phyloP scores from a whole-genome alignment of 2,113 vertebrate species.

The Bubo scandiacus region DNA sequence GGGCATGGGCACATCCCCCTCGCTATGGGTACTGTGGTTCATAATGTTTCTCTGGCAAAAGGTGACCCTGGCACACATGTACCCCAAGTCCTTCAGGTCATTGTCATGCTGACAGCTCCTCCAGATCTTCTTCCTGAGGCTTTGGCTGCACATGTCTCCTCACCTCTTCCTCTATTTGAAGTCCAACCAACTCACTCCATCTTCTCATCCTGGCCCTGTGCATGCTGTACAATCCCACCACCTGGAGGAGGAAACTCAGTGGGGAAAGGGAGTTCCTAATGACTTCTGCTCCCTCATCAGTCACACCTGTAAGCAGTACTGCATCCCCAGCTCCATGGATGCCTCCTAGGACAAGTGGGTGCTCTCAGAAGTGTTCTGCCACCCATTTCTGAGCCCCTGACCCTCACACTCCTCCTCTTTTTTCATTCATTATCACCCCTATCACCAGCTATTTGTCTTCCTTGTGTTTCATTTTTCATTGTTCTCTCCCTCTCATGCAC shows the following conservation, averaged over 20 bases:
- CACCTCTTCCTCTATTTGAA: background rate
- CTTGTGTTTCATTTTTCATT: background rate
- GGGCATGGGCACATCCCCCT: background rate
- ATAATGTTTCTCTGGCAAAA: background rate
- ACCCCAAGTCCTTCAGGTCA: background rate
- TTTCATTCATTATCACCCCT: background rate
- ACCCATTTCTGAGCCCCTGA: background rate
- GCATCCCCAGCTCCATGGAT: background rate
- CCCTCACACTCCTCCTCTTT: background rate
- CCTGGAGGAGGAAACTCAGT: background rate
- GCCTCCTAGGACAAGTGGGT: background rate
- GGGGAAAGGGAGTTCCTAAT: rapidly evolving
- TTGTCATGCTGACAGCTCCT: background rate
- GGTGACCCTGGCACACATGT: background rate
- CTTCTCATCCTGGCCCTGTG: background rate
- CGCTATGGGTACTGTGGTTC: background rate
- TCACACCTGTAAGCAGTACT: background rate
- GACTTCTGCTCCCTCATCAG: background rate
- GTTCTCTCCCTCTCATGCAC: background rate
- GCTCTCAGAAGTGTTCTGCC: background rate
- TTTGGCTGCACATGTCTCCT: background rate
- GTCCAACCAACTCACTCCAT: background rate
- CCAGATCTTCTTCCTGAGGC: background rate
- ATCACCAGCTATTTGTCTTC: background rate
- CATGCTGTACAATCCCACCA: background rate